These are phyloP conservation scores for Tetrao urogallus DNA, from an alignment of 2,113 vertebrate species.

Conservation along the genomic window DNA sequence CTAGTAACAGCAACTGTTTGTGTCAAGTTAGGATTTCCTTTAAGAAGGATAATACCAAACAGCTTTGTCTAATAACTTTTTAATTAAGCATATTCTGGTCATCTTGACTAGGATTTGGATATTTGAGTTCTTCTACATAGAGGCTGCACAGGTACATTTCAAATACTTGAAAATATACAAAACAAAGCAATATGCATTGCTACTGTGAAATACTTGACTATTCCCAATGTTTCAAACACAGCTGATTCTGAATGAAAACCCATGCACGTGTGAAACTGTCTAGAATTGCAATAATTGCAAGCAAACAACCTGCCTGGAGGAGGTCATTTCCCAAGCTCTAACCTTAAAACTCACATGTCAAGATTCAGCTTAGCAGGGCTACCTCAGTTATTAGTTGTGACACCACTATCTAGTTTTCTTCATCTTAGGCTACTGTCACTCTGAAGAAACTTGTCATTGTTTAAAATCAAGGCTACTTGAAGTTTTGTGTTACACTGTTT, in stretches of 20 bases:
- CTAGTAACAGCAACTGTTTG: not conserved
- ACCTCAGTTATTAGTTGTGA: not conserved
- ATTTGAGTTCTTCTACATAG: not conserved
- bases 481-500: not conserved
- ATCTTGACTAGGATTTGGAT: not conserved
- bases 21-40: not conserved
- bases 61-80: not conserved
- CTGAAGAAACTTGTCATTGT: not conserved
- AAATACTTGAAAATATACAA: not conserved
- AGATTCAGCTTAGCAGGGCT: not conserved
- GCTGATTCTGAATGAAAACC: not conserved
- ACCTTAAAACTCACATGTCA: not conserved
- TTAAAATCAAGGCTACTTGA: not conserved
- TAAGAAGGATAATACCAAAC: not conserved
- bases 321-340: not conserved
- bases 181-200: not conserved
- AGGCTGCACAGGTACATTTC: not conserved
- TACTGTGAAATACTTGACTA: not conserved
- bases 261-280: not conserved
- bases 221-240: not conserved
- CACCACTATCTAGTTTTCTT: not conserved
- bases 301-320: not conserved
- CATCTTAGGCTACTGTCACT: not conserved
- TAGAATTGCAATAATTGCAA: not conserved
- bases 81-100: not conserved